Evolutionary conservation across 2,888 invertebrate species (phyloP).

Genomic region (Ophion ellenae): DNA sequence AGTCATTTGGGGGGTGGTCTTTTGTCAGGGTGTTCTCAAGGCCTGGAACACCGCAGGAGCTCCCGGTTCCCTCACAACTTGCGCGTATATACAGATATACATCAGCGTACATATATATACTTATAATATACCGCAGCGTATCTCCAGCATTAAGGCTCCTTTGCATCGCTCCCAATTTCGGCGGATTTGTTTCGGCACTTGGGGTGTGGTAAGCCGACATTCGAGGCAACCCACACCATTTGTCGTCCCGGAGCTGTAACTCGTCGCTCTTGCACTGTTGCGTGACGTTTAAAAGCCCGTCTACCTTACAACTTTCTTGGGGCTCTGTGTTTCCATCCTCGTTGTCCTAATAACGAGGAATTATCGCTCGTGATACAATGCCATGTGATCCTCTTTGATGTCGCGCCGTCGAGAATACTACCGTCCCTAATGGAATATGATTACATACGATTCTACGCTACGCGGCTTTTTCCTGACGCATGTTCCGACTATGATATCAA

Average conservation of each 20-base stretch:
- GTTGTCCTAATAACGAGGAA: constrained; percentile 83
- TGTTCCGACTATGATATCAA: not conserved
- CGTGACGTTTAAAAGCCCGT: constrained; percentile 29
- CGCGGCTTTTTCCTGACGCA: constrained; percentile 5
- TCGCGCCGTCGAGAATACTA: constrained; percentile 81
- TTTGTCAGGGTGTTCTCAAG: constrained; percentile 70
- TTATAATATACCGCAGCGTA: constrained; percentile 45
- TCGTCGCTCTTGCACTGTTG: constrained; percentile 57
- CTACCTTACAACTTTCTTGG: constrained; percentile 38
- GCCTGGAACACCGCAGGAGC: constrained; percentile 59
- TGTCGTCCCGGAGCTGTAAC: constrained; percentile 42
- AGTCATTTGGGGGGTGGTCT: constrained; percentile 71
- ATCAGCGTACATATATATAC: not conserved
- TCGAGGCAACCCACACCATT: constrained; percentile 76
- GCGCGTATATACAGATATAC: constrained; percentile 30
- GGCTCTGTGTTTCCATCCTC: constrained; percentile 53
- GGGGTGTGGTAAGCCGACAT: constrained; percentile 83
- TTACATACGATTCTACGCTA: constrained; percentile 70
- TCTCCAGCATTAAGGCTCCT: constrained; percentile 72
- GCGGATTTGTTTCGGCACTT: constrained; percentile 83
- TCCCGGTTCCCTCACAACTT: constrained; percentile 33
- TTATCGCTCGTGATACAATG: constrained; percentile 82
- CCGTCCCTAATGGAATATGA: constrained; percentile 80
- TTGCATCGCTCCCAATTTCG: constrained; percentile 82
- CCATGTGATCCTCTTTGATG: constrained; percentile 82